Evolutionary conservation across 2,888 invertebrate genomes (phyloP).

Genomic region (Leptothorax acervorum): DNA sequence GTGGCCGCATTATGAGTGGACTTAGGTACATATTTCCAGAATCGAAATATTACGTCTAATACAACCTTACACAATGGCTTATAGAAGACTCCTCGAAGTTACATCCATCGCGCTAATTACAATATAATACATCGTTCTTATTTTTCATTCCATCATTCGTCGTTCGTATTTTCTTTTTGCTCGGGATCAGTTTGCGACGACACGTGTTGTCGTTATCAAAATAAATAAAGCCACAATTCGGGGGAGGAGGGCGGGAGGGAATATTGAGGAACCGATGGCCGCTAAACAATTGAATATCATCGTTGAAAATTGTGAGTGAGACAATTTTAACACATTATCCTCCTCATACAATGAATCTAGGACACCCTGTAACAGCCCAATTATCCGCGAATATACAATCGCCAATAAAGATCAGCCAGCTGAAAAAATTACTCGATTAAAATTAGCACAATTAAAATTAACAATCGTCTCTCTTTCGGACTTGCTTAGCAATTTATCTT

Average conservation of each 20-base stretch:
- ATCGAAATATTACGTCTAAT: conserved; percentile 73
- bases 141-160: conserved; percentile 29
- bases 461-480: neutral
- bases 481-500: neutral
- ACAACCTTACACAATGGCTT: conserved; percentile 75
- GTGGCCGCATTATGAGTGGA: conserved; percentile 64
- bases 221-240: neutral
- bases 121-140: conserved; percentile 83
- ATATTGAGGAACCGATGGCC: conserved; percentile 18
- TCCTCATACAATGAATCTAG: conserved; percentile 1
- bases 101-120: conserved; percentile 83
- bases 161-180: conserved; percentile 30
- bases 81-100: conserved; percentile 74
- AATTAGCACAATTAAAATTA: conserved; percentile 14
- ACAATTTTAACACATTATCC: conserved; percentile 12
- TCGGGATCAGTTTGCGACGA: conserved; percentile 29
- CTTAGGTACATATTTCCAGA: conserved; percentile 71
- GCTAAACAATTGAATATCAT: conserved; percentile 20
- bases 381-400: conserved; percentile 27
- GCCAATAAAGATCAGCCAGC: conserved; percentile 18
- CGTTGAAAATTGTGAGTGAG: conserved; percentile 10
- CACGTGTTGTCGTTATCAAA: conserved; percentile 2
- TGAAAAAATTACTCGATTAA: conserved; percentile 6
- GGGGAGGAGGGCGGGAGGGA: neutral
- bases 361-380: conserved; percentile 4